phyloP scores from a whole-genome alignment of 1,140 invertebrate genomes.

The Bombus consobrinus region DNA sequence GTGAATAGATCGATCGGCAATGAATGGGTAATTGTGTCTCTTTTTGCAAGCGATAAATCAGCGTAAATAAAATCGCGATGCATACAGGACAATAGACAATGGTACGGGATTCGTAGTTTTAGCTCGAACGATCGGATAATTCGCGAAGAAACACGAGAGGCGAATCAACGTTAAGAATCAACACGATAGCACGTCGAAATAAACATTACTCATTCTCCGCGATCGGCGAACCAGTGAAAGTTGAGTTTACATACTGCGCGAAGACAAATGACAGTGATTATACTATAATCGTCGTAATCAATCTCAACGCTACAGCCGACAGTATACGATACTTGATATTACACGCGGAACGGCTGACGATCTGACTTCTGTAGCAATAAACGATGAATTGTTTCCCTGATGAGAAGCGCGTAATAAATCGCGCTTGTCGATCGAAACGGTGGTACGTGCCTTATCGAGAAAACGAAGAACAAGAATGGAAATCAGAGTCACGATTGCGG shows the following conservation, averaged over 20 bases:
- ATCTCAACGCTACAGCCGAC: background rate
- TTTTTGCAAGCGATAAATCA: background rate
- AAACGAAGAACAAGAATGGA: slow-evolving; percentile 50
- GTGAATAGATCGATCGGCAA: too few species aligned
- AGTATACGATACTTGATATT: background rate
- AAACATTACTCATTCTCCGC: background rate
- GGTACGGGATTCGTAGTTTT: background rate
- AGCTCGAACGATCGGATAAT: background rate
- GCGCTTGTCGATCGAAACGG: background rate
- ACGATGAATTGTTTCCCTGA: background rate
- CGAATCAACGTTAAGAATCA: background rate
- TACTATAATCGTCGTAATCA: background rate
- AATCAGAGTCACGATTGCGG: slow-evolving; percentile 59
- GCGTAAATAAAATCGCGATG: background rate
- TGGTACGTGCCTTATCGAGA: slow-evolving; percentile 62
- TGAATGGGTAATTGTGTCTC: background rate
- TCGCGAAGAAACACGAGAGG: background rate
- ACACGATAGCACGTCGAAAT: background rate
- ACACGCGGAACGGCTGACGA: background rate
- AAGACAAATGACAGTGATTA: slow-evolving; percentile 12
- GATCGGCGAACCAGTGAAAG: background rate
- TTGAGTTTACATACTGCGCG: background rate
- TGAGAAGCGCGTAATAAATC: background rate
- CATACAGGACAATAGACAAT: too few species aligned
- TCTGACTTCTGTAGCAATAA: background rate